Conservation (phyloP, 2,888 invertebrate genomes). For the Tetramorium bicarinatum region DNA sequence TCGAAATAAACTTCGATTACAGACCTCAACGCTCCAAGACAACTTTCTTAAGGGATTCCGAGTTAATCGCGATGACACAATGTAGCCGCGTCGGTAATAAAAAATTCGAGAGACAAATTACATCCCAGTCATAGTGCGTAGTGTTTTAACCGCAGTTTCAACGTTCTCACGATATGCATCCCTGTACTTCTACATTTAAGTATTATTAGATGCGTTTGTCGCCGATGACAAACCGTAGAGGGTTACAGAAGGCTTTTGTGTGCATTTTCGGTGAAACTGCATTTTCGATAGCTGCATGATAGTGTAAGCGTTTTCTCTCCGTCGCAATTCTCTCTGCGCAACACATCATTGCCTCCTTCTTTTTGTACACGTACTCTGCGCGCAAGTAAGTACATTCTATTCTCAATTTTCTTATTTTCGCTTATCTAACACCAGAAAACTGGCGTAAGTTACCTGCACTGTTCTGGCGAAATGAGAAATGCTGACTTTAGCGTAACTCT, state of each 20-base stretch:
- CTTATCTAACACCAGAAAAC: slow-evolving; percentile 22
- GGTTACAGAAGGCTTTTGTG: slow-evolving; percentile 15
- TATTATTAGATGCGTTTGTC: slow-evolving; percentile 32
- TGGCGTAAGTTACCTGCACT: slow-evolving; percentile 31
- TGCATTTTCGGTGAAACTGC: slow-evolving; percentile 33
- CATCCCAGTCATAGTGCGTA: slow-evolving; percentile 42
- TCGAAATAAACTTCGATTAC: slow-evolving; percentile 19
- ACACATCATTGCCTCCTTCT: slow-evolving; percentile 39
- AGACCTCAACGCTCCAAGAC: not conserved
- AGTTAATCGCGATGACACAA: slow-evolving; percentile 2
- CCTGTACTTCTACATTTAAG: slow-evolving; percentile 41
- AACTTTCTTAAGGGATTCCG: not conserved
- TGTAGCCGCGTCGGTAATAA: not conserved
- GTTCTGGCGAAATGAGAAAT: slow-evolving; percentile 16
- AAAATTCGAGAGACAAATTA: slow-evolving; percentile 24
- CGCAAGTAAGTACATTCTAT: slow-evolving; percentile 42
- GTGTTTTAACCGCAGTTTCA: slow-evolving; percentile 47
- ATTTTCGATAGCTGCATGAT: slow-evolving; percentile 48
- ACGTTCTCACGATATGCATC: slow-evolving; percentile 57
- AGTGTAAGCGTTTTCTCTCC: slow-evolving; percentile 42
- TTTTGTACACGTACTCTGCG: slow-evolving; percentile 9
- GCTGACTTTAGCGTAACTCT: slow-evolving; percentile 11
- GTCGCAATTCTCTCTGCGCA: slow-evolving; percentile 41
- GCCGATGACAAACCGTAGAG: slow-evolving; percentile 25
- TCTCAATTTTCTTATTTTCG: slow-evolving; percentile 36